Percentiles rank a stretch among this genome's conserved stretches.
Evolutionary conservation across 92 coral and sea anemone species (phyloP).

Genomic region (Porites rus): DNA sequence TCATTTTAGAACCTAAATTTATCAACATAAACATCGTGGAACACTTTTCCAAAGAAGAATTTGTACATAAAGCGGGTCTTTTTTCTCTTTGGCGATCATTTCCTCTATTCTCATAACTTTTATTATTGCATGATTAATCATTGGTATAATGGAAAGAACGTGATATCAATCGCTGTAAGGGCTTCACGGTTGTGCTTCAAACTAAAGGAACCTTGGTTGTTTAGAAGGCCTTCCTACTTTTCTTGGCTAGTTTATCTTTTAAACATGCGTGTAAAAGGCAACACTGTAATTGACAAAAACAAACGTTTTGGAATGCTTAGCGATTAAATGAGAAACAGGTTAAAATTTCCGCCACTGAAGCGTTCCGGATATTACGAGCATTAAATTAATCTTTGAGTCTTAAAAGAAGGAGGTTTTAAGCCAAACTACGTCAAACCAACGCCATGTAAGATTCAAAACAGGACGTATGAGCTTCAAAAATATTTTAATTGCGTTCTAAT

Average conservation of each 20-base stretch:
- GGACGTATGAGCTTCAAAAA: background rate
- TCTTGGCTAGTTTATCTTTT: background rate
- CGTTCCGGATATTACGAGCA: background rate
- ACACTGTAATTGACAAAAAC: background rate
- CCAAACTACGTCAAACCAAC: background rate
- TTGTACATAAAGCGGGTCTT: no score
- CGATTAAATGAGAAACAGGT: background rate
- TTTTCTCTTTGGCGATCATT: no score
- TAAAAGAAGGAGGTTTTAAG: background rate
- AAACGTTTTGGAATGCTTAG: background rate
- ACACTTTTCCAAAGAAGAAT: no score
- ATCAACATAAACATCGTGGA: no score
- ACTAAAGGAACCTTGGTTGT: background rate
- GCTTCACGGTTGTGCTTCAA: no score
- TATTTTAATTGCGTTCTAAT: no score
- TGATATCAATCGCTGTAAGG: no score
- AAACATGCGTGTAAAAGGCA: background rate
- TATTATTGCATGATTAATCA: no score
- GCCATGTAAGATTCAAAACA: background rate
- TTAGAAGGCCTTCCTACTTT: no score
- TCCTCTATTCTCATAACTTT: no score
- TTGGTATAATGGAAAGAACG: no score
- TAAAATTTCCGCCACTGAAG: background rate
- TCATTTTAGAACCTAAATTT: no score
- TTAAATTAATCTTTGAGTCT: background rate